Evolutionary conservation across 1,140 invertebrate species (phyloP).

Genomic region (Calliopsis andreniformis): DNA sequence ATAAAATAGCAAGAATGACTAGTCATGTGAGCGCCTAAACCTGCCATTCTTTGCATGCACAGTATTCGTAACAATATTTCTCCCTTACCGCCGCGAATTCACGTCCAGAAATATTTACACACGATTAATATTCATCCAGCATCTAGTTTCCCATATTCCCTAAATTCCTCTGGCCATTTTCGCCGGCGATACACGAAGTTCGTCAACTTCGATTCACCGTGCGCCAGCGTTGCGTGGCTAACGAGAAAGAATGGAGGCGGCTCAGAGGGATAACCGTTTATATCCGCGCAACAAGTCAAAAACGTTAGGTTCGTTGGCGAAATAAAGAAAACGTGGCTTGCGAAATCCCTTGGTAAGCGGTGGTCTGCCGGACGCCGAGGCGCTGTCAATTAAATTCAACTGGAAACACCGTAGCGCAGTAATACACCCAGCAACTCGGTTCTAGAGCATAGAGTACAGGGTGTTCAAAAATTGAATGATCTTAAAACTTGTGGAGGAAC

Average conservation of each 20-base stretch:
- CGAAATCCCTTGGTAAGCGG: not conserved
- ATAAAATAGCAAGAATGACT: too few species aligned
- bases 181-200: not conserved
- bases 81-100: too few species aligned
- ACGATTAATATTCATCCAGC: too few species aligned
- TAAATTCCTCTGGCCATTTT: not conserved
- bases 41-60: too few species aligned
- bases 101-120: too few species aligned
- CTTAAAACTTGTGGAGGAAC: too few species aligned
- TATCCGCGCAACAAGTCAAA: conserved; percentile 16
- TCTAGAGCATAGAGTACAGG: too few species aligned
- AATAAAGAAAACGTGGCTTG: not conserved
- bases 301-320: not conserved
- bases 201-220: not conserved
- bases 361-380: not conserved
- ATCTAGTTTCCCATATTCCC: not conserved
- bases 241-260: conserved; percentile 6
- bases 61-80: too few species aligned
- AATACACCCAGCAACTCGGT: not conserved
- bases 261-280: not conserved
- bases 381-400: conserved; percentile 21
- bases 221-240: too few species aligned
- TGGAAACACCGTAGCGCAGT: not conserved
- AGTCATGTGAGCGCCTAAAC: too few species aligned
- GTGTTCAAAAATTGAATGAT: too few species aligned